phyloP scores from a whole-genome alignment of 2,888 invertebrate genomes.

The Drosophila tripunctata region DNA sequence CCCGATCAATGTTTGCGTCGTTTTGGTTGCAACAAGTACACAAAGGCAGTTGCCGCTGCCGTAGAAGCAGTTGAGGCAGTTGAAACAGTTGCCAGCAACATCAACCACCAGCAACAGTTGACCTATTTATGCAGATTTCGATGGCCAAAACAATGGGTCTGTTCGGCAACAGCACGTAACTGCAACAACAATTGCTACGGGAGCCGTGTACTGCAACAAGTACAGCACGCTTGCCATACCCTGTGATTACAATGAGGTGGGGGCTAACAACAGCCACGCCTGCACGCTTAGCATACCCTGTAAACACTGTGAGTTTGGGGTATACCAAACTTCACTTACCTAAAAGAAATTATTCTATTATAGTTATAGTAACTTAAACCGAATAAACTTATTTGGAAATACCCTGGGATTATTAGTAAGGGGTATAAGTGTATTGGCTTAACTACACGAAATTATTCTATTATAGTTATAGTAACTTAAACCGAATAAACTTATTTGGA shows the following conservation, averaged over 20 bases:
- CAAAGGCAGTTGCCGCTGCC: constrained; percentile 56
- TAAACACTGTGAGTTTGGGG: neutral
- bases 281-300: neutral
- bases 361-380: too few species aligned
- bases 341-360: neutral
- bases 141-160: constrained; percentile 66
- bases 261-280: neutral
- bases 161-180: constrained; percentile 16
- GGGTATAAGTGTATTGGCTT: too few species aligned
- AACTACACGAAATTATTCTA: too few species aligned
- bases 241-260: constrained; percentile 9
- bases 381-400: too few species aligned
- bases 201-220: constrained; percentile 59
- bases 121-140: constrained; percentile 78
- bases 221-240: constrained; percentile 49
- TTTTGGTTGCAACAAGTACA: constrained; percentile 67
- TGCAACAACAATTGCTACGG: constrained; percentile 40
- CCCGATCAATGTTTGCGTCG: constrained; percentile 36
- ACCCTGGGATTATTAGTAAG: too few species aligned
- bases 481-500: too few species aligned
- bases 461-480: too few species aligned
- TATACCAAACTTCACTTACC: neutral
- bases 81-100: constrained; percentile 6
- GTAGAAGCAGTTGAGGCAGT: constrained; percentile 14
- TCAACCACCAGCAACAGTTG: constrained; percentile 41